A percentile compares a stretch with the other conserved stretches of the same genome.
These are phyloP conservation scores for Ctenodactylus gundi DNA, from an alignment of 2,113 vertebrate species.

Conservation along the genomic window DNA sequence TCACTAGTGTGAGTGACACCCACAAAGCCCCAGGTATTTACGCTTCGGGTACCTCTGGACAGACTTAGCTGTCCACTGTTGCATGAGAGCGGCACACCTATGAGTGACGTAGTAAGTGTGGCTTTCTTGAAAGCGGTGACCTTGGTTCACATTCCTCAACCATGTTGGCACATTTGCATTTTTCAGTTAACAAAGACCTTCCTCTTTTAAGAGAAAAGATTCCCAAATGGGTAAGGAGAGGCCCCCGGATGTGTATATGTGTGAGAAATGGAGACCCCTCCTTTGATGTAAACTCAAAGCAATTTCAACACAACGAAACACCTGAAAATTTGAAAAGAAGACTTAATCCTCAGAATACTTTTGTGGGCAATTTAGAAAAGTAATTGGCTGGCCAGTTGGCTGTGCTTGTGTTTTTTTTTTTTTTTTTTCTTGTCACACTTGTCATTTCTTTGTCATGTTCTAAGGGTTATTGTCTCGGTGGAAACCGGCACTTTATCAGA, in stretches of 20 bases:
- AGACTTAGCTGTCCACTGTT: no score
- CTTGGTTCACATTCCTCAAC: background rate
- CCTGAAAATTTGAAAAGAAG: background rate
- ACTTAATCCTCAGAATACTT: background rate
- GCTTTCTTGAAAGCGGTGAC: background rate
- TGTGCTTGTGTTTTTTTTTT: no score
- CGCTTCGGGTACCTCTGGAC: no score
- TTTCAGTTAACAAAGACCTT: background rate
- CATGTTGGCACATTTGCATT: background rate
- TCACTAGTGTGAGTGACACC: no score
- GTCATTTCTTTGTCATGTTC: background rate
- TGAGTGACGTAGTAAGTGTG: no score
- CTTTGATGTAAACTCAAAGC: conserved; percentile 32
- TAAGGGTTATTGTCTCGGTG: background rate
- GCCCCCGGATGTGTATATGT: background rate
- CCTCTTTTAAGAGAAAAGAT: background rate
- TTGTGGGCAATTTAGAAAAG: conserved; percentile 15
- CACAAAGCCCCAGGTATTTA: no score
- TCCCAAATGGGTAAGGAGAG: background rate
- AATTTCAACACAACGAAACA: background rate
- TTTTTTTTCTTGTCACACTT: background rate
- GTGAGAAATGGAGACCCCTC: background rate
- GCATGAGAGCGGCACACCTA: no score
- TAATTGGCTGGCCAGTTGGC: background rate
- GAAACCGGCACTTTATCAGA: background rate